These are phyloP conservation scores for Diaphora mendica DNA, from an alignment of 2,888 invertebrate species.

Conservation along the genomic window DNA sequence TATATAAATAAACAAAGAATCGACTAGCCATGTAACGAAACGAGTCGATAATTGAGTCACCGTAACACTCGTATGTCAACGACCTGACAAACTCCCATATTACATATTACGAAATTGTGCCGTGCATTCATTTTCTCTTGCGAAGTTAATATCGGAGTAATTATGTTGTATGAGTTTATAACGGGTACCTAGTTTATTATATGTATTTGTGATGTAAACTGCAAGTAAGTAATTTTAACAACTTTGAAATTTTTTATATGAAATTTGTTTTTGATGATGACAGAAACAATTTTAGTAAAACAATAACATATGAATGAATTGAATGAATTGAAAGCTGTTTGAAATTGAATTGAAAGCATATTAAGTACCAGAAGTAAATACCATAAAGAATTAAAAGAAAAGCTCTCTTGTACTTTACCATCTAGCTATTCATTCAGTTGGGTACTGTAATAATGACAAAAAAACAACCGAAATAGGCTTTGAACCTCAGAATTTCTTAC, in stretches of 20 bases:
- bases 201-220: background rate
- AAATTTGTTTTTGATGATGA: too few relatives aligned
- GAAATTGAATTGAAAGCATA: too few relatives aligned
- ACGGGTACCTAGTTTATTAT: background rate
- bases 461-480: background rate
- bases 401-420: too few relatives aligned
- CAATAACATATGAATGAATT: too few relatives aligned
- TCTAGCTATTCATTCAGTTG: too few relatives aligned
- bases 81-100: slow-evolving; percentile 31
- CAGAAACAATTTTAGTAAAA: too few relatives aligned
- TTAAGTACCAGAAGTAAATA: too few relatives aligned
- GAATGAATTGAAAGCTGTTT: too few relatives aligned
- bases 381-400: too few relatives aligned
- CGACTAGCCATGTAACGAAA: slow-evolving; percentile 10
- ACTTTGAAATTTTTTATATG: too few relatives aligned
- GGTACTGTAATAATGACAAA: too few relatives aligned
- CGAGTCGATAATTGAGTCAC: slow-evolving; percentile 33
- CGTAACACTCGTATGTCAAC: slow-evolving; percentile 26
- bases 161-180: background rate
- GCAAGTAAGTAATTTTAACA: background rate
- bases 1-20: slow-evolving; percentile 9
- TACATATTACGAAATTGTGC: slow-evolving; percentile 33
- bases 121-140: slow-evolving; percentile 24
- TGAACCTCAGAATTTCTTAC: background rate
- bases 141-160: slow-evolving; percentile 11